These are phyloP conservation scores for Podilymbus podiceps DNA, from an alignment of 2,113 vertebrate genomes.

Conservation along the genomic window DNA sequence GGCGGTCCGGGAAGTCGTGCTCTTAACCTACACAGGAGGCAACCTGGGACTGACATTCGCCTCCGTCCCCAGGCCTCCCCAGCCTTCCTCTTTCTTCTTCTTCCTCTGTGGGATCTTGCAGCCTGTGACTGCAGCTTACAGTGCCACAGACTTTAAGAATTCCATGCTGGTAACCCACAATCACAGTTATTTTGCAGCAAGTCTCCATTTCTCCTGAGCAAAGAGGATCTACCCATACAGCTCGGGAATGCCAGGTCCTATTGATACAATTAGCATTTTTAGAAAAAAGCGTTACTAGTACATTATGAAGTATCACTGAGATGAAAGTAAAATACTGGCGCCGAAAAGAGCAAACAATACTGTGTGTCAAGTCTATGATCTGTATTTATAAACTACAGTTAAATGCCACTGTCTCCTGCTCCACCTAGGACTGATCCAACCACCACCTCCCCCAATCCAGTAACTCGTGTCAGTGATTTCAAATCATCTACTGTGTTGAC, in stretches of 20 bases:
- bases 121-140: not conserved
- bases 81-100: not conserved
- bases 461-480: not conserved
- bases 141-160: not conserved
- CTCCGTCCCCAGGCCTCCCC: not conserved
- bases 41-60: not conserved
- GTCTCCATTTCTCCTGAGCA: not conserved
- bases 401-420: not conserved
- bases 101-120: not conserved
- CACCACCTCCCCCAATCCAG: not conserved
- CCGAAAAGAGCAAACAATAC: not conserved
- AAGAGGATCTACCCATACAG: not conserved
- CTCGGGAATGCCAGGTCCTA: not conserved
- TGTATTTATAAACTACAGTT: not conserved
- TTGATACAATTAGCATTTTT: not conserved
- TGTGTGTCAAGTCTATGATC: not conserved
- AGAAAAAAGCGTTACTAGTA: not conserved
- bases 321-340: slow-evolving; percentile 1
- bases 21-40: not conserved
- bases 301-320: not conserved
- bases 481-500: not conserved
- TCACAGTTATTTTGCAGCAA: not conserved
- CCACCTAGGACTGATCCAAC: not conserved
- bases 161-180: not conserved
- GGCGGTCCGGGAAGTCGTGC: not conserved